Evolutionary conservation across 1,140 invertebrate genomes (phyloP).

Genomic region (Micrasema longulum): DNA sequence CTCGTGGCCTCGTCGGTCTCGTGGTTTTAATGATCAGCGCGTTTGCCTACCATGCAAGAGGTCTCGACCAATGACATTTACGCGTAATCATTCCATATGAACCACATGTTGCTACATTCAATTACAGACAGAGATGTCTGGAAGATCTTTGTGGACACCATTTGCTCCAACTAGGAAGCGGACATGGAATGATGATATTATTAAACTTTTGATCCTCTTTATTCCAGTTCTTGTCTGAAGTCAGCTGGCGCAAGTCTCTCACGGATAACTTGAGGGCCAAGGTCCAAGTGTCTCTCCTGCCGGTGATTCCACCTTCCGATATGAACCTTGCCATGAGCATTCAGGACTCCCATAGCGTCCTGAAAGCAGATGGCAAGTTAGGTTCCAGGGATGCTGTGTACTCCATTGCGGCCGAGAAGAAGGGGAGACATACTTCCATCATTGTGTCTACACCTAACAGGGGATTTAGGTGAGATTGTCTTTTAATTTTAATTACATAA

Average conservation of each 20-base stretch:
- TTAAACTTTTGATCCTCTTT: too few relatives aligned
- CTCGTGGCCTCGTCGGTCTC: too few relatives aligned
- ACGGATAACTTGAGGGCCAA: conserved; percentile 64
- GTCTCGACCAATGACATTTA: too few relatives aligned
- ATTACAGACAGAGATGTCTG: neutral
- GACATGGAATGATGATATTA: too few relatives aligned
- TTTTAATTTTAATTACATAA: too few relatives aligned
- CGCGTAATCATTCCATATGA: too few relatives aligned
- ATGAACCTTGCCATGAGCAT: conserved; percentile 57
- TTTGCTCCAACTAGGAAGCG: too few relatives aligned
- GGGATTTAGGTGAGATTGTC: conserved; percentile 62
- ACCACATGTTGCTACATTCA: too few relatives aligned
- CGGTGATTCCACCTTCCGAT: conserved; percentile 58
- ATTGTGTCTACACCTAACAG: conserved; percentile 60
- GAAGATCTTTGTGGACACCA: too few relatives aligned
- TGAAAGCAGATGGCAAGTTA: conserved; percentile 58
- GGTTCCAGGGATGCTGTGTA: conserved; percentile 57
- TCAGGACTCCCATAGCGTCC: conserved; percentile 46
- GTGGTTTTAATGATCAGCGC: too few relatives aligned
- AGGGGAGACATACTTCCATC: conserved; percentile 56
- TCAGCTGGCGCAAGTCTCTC: conserved; percentile 66
- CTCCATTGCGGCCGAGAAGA: conserved; percentile 61
- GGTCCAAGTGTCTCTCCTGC: conserved; percentile 58
- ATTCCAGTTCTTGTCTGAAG: conserved; percentile 55
- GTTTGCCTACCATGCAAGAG: too few relatives aligned